Evolutionary conservation across 2,888 invertebrate genomes (phyloP), one percentile per base, ranked within the genome.

Genomic region (Acleris laterana): DNA sequence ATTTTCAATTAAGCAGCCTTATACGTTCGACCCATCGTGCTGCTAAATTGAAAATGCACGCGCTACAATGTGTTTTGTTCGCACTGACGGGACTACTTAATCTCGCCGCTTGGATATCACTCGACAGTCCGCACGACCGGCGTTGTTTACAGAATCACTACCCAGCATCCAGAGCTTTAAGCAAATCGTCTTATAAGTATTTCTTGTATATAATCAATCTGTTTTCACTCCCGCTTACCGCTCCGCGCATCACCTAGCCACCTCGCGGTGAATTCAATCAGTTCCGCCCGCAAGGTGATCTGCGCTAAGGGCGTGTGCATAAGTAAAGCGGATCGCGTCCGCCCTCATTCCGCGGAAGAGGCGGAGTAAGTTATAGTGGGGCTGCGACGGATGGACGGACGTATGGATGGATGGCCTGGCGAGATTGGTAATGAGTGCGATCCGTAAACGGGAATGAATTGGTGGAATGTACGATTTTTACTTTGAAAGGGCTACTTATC

Each of bases 231-330:
- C 50, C 50, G 56, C 55, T 61, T 4, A 2, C 56, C 61, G 65
- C 65, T 51, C 65, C 61, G 65, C 61, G 28, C 16, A 17, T 22
- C 61, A 56, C 51, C 53, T 17, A 5, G 44, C 46, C 9, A 17
- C 44, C 17, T 22, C 51, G 50, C 61, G 50, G 28, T 19, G 61
- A 61, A 66, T 66, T 66, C 65, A 66, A 66, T 66, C 65, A 66
- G 65, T 66, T 64, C 51, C 56, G 51, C 61, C 63, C 65, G 65
- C 56, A 66, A 66, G 65, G 65, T 66, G 65, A 66, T 66, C 61
- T 17, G 49, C 46, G 56, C 65, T 66, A 66, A 66, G 65, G 65
- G 65, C 32, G 50, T 56, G 65, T 66, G 65, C 65, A 66, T 66
- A 66, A 66, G 46, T 66, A 66, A 66, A 55, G 61, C 65, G 46